Evolutionary conservation across 2,113 vertebrate genomes (phyloP).

Genomic region (Neolamprologus tretocephalus): DNA sequence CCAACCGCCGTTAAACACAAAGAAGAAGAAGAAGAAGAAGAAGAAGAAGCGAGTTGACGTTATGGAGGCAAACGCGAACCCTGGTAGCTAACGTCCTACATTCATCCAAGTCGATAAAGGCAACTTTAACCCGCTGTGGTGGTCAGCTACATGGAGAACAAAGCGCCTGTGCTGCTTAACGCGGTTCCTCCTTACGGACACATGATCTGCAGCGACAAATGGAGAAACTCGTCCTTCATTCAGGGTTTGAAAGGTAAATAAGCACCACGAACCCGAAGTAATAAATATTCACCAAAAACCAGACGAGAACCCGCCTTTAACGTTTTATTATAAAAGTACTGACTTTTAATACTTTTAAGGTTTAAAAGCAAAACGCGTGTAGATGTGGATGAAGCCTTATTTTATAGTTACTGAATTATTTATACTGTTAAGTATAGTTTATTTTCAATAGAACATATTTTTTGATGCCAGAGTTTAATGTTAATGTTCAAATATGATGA

Average conservation of each 20-base stretch:
- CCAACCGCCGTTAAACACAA: neutral
- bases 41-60: neutral
- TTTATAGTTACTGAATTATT: neutral
- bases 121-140: no score
- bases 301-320: neutral
- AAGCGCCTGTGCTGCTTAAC: slow-evolving; percentile 17
- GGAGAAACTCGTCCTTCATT: slow-evolving; percentile 79
- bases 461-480: neutral
- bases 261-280: neutral
- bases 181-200: slow-evolving; percentile 77
- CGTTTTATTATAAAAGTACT: neutral
- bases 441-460: rapidly evolving
- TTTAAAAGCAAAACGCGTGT: neutral
- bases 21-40: neutral
- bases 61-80: neutral
- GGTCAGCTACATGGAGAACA: slow-evolving; percentile 16
- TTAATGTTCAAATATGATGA: neutral
- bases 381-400: rapidly evolving
- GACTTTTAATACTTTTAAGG: neutral
- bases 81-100: rapidly evolving
- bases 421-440: neutral
- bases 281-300: rapidly evolving
- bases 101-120: rapidly evolving
- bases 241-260: slow-evolving; percentile 76
- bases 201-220: slow-evolving; percentile 76